Percentiles rank a stretch among this genome's conserved stretches.
Evolutionary conservation across 2,113 vertebrate species (phyloP).

Genomic region (Copsychus sechellarum): DNA sequence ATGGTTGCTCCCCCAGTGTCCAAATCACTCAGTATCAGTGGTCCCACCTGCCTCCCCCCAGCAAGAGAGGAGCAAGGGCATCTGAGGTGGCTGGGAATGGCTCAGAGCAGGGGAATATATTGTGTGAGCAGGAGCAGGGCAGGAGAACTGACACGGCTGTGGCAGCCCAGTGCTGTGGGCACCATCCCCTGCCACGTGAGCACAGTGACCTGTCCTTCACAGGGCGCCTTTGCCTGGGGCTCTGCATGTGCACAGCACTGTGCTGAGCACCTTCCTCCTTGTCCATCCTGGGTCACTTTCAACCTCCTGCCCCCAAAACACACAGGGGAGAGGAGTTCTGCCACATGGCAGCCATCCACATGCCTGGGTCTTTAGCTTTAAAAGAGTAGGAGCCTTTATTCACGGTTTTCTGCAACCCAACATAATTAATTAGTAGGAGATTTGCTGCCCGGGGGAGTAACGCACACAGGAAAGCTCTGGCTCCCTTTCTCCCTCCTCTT

Average conservation of each 20-base stretch:
- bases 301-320: not conserved
- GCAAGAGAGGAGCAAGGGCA: not conserved
- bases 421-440: conserved; percentile 27
- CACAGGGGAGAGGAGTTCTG: not conserved
- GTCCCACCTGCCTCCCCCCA: not conserved
- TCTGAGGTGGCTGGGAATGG: not conserved
- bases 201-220: not conserved
- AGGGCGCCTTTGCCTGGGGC: not conserved
- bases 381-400: conserved; percentile 6
- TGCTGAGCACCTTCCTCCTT: not conserved
- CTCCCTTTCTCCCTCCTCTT: not conserved
- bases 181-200: not conserved
- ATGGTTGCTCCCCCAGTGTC: not conserved
- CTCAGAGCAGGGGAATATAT: not conserved
- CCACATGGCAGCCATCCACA: not conserved
- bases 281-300: not conserved
- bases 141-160: not conserved
- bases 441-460: not conserved
- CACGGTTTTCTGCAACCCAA: not conserved
- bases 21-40: not conserved
- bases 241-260: not conserved
- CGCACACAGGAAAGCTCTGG: not conserved
- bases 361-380: not conserved
- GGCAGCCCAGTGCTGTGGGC: not conserved
- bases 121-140: not conserved